These are phyloP conservation scores for Sapayoa aenigma DNA, from an alignment of 2,113 vertebrate genomes.

Conservation along the genomic window DNA sequence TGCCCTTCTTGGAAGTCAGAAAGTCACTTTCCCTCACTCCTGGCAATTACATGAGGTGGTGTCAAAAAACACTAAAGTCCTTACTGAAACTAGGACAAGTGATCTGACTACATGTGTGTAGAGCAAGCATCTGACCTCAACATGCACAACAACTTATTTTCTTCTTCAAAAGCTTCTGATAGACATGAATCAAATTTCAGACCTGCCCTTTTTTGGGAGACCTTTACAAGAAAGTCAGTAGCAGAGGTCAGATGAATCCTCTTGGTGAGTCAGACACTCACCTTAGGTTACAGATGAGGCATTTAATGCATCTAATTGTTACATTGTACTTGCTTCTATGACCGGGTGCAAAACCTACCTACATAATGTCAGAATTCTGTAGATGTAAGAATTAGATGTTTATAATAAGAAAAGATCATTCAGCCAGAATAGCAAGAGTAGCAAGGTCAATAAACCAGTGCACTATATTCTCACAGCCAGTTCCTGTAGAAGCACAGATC, in stretches of 20 bases:
- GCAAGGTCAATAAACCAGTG: background rate
- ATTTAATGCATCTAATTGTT: background rate
- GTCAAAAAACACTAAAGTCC: background rate
- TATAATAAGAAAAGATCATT: background rate
- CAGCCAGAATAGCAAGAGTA: background rate
- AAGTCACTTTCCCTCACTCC: background rate
- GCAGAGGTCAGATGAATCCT: background rate
- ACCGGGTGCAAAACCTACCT: background rate
- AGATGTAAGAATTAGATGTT: background rate
- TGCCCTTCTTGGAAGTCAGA: background rate
- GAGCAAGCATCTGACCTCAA: background rate
- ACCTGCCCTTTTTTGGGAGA: background rate
- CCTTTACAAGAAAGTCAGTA: background rate
- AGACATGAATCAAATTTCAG: background rate
- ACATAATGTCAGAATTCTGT: background rate
- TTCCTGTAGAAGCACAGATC: background rate
- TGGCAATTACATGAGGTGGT: background rate
- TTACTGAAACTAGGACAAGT: background rate
- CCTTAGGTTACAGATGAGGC: background rate
- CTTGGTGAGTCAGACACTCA: background rate
- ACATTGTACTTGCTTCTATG: background rate
- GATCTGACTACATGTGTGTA: accelerated
- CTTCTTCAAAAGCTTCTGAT: background rate
- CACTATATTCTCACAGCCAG: background rate
- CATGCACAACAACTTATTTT: background rate